A percentile compares a stretch with the other conserved stretches of the same genome.
phyloP scores from a whole-genome alignment of 2,888 invertebrate genomes.

The Hypena proboscidalis region DNA sequence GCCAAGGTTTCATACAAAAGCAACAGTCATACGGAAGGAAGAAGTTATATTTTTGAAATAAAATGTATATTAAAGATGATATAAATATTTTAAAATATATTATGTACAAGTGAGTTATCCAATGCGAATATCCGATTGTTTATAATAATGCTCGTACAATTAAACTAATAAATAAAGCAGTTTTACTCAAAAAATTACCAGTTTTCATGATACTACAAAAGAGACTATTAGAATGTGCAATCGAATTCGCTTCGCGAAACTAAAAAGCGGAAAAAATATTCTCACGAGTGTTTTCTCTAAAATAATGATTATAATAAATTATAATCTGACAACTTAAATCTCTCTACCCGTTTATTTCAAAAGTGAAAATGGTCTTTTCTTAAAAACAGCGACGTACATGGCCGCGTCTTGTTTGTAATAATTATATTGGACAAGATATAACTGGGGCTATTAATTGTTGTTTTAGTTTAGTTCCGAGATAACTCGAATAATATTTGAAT shows the following conservation, averaged over 20 bases:
- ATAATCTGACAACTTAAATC: conserved; percentile 22
- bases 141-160: too few relatives aligned
- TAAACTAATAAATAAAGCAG: too few relatives aligned
- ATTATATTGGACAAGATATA: conserved; percentile 32
- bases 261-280: conserved; percentile 15
- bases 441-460: conserved; percentile 23
- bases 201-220: too few relatives aligned
- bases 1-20: too few relatives aligned
- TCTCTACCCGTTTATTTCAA: conserved; percentile 17
- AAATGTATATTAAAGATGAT: too few relatives aligned
- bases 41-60: too few relatives aligned
- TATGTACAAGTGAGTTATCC: too few relatives aligned
- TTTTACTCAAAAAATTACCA: too few relatives aligned
- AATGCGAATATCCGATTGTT: too few relatives aligned
- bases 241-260: conserved; percentile 1
- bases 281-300: conserved; percentile 11
- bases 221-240: conserved; percentile 1
- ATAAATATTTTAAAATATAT: too few relatives aligned
- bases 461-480: conserved; percentile 16
- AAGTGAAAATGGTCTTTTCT: conserved; percentile 33
- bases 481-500: conserved; percentile 35
- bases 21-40: too few relatives aligned
- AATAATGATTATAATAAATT: conserved; percentile 9
- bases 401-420: conserved; percentile 20
- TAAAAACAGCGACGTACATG: conserved; percentile 15